Base-by-base conservation (phyloP, 2,113 vertebrate genomes). In the Anguilla japonica region DNA sequence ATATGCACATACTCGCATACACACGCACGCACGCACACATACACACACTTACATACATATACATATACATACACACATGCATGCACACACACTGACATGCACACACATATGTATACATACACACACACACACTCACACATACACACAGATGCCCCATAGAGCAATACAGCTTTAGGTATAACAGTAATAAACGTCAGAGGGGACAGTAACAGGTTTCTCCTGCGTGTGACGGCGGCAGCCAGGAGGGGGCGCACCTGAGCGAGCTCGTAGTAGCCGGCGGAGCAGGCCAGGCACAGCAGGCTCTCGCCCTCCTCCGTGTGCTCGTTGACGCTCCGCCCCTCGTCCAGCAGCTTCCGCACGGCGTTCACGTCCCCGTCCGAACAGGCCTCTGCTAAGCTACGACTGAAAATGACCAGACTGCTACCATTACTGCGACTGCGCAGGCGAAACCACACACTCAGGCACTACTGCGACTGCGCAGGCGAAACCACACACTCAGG, bases 221-320 rank as follows among this genome's bases (percentile, higher is more conserved):
- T 53, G 50, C 43, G 43, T 53, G 8, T 46, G 43, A 46, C 43
- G 8, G 43, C 43, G 43, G 43, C 43, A 46, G 43, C 43, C 43
- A 46, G 43, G 8, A 13, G 50, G 50, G 13, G n/a, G 60, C 78
- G 56, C 93, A 99, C 98, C 97, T 99, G 98, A 92, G 98, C 98
- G 92, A 99, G 95, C 93, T 99, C 98, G 92, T 99, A 99, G 94
- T 99, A 99, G 29, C 98, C 98, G 84, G 98, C 98, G 1, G 97
- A 99, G 94, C 98, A 99, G 88, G 98, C 98, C 91, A 99, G 95
- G 93, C 98, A 99, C 78, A 99, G 94, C 87, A 99, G 96, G 90
- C 98, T 99, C 92, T 99, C 98, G 53, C 98, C 98, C 94, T 99
- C 98, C 83, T 99, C 98, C 15, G 98, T 99, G 87, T 99, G 98